phyloP scores from a whole-genome alignment of 2,797 vertebrate species.

The Calcarius lapponicus region DNA sequence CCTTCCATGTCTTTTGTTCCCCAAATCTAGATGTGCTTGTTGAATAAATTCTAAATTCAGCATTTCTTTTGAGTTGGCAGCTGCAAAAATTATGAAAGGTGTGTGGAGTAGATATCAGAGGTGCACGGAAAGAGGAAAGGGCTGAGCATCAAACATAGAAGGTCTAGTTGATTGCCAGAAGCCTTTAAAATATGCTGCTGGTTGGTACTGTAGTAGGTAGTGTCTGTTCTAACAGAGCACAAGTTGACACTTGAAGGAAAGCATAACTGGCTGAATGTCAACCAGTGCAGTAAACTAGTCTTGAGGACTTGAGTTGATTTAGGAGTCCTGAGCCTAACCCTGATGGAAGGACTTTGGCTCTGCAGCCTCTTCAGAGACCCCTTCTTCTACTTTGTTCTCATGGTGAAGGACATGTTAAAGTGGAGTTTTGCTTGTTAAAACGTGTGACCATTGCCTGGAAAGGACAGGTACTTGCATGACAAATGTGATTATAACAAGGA shows the following conservation, averaged over 20 bases:
- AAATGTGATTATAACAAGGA: neutral
- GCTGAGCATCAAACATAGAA: neutral
- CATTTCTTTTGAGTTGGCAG: neutral
- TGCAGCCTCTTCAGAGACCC: neutral
- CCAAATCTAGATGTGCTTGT: neutral
- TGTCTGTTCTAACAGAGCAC: neutral
- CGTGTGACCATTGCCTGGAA: accelerated
- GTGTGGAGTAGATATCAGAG: neutral
- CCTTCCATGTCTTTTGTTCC: neutral
- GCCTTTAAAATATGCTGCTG: neutral
- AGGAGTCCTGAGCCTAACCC: neutral
- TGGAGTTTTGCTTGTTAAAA: neutral
- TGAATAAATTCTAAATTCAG: neutral
- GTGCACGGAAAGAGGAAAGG: neutral
- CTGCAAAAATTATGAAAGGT: neutral
- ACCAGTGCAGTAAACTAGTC: neutral
- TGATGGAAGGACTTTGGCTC: neutral
- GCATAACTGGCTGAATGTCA: neutral
- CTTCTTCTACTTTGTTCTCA: neutral
- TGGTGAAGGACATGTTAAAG: neutral
- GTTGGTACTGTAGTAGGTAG: neutral
- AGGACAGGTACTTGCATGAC: neutral
- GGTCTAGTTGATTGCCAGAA: neutral
- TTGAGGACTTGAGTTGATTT: neutral
- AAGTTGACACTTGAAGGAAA: neutral